These are phyloP conservation scores for Taenioides sp. DNA, from an alignment of 2,797 vertebrate species.

Conservation along the genomic window DNA sequence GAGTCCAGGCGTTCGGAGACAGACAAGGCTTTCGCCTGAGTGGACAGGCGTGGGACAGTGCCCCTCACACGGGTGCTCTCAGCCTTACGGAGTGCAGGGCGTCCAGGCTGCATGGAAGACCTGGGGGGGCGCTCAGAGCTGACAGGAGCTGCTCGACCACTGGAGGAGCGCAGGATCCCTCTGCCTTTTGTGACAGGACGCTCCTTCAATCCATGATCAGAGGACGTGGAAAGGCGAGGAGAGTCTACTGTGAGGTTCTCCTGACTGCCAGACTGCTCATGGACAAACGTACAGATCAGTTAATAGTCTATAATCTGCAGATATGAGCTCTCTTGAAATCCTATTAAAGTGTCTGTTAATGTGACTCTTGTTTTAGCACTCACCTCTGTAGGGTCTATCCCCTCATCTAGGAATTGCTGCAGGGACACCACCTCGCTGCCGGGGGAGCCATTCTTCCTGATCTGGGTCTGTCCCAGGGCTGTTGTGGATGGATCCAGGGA, in stretches of 20 bases:
- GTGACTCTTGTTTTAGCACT: conserved; percentile 2
- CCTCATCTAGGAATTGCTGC: conserved; percentile 94
- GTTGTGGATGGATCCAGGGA: conserved; percentile 64
- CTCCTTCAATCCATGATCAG: conserved; percentile 82
- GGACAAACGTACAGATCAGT: background rate
- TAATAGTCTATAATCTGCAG: background rate
- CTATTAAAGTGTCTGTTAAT: background rate
- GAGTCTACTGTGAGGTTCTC: conserved; percentile 91
- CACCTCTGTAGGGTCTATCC: conserved; percentile 80
- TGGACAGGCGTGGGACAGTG: conserved; percentile 74
- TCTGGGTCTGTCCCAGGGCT: conserved; percentile 57
- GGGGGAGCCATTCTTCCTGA: conserved; percentile 77
- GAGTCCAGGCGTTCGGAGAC: conserved; percentile 83
- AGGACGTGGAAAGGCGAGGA: conserved; percentile 82
- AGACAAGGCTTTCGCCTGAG: conserved; percentile 80
- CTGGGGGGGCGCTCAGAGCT: conserved; percentile 64
- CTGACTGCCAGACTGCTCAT: conserved; percentile 85
- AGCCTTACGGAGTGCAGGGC: conserved; percentile 80
- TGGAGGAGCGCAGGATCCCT: conserved; percentile 87
- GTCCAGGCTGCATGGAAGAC: conserved; percentile 60
- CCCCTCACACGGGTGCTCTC: conserved; percentile 85
- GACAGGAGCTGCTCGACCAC: conserved; percentile 76
- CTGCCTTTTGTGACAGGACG: conserved; percentile 69
- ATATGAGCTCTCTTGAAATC: background rate
- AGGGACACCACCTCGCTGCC: conserved; percentile 88